These are phyloP conservation scores for Gnathonemus longibarbis DNA, from an alignment of 2,113 vertebrate species.

Conservation along the genomic window DNA sequence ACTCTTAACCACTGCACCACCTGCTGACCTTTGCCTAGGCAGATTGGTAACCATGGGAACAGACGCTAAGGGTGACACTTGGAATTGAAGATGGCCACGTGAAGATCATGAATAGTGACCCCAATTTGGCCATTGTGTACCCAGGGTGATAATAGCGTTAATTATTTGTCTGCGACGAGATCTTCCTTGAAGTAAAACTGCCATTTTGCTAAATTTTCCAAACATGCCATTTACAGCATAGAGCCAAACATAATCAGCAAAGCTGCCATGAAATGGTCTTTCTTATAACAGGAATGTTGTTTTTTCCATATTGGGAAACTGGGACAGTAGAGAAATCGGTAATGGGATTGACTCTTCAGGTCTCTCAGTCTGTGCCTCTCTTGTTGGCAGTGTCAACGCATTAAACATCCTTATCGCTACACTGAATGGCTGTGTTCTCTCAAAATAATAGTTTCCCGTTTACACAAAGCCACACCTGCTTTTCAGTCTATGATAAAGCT, in stretches of 20 bases:
- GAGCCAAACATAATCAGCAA: background rate
- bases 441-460: background rate
- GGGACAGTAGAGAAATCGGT: background rate
- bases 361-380: background rate
- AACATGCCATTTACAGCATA: background rate
- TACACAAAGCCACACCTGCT: background rate
- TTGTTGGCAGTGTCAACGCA: background rate
- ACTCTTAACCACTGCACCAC: constrained; percentile 8
- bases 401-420: background rate
- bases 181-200: background rate
- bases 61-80: constrained; percentile 10
- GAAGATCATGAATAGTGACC: background rate
- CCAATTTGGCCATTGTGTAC: background rate
- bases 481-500: background rate
- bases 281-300: background rate
- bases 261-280: background rate
- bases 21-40: constrained; percentile 1
- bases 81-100: constrained; percentile 4
- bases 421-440: background rate
- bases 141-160: background rate
- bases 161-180: background rate
- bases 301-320: background rate
- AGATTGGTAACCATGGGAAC: background rate
- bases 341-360: background rate
- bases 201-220: background rate